phyloP scores from a whole-genome alignment of 1,140 invertebrate species.

The Lerema accius region DNA sequence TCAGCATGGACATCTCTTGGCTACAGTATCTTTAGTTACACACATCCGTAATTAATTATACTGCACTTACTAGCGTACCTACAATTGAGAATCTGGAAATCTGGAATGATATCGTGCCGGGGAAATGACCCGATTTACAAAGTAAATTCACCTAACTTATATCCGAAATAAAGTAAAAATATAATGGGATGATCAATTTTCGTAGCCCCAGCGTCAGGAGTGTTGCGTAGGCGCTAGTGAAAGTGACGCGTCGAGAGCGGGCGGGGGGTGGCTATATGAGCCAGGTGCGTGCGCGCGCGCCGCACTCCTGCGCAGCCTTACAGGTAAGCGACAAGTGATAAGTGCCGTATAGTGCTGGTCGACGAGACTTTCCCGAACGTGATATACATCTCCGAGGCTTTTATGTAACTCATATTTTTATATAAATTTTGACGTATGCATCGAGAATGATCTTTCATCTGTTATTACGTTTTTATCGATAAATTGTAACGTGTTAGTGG shows the following conservation, averaged over 20 bases:
- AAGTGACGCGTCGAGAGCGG: conserved; percentile 53
- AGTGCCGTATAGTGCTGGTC: conserved; percentile 18
- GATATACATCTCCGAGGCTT: conserved; percentile 39
- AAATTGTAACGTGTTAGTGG: not conserved
- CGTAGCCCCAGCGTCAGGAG: conserved; percentile 52
- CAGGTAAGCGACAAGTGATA: conserved; percentile 55
- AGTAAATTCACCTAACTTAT: not conserved
- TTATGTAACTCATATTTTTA: conserved; percentile 43
- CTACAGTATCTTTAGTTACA: too few relatives aligned
- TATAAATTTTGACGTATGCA: conserved; percentile 39
- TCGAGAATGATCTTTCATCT: conserved; percentile 35
- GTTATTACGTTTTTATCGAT: not conserved
- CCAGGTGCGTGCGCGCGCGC: conserved; percentile 56
- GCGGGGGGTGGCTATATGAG: conserved; percentile 59
- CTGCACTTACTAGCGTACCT: too few relatives aligned
- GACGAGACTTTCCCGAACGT: conserved; percentile 36
- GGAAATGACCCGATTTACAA: not conserved
- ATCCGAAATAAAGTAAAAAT: conserved; percentile 9
- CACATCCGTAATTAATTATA: too few relatives aligned
- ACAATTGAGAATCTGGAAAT: too few relatives aligned
- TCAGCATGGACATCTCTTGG: too few relatives aligned
- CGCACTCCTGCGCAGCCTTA: conserved; percentile 52
- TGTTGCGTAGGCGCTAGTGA: conserved; percentile 64
- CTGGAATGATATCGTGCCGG: too few relatives aligned
- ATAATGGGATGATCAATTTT: conserved; percentile 43